Conservation (phyloP, 2,113 vertebrate species). For the Blennius ocellaris region DNA sequence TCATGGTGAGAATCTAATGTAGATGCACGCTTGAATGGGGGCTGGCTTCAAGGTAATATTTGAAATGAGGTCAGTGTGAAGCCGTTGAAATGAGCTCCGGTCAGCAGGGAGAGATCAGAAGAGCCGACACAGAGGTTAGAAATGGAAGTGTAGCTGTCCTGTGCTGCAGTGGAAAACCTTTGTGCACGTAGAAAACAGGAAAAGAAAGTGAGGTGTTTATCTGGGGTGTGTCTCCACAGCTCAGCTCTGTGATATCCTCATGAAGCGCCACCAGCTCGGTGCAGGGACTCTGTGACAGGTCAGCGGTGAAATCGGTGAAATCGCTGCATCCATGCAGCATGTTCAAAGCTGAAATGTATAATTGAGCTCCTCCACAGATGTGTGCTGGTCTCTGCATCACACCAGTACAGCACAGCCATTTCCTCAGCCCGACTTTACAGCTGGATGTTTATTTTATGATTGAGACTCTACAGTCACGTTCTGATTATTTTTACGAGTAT, state of each 20-base stretch:
- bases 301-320: constrained; percentile 14
- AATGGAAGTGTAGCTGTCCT: not conserved
- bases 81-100: not conserved
- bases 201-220: not conserved
- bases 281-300: constrained; percentile 23
- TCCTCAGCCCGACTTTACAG: constrained; percentile 7
- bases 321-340: not conserved
- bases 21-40: no score
- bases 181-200: not conserved
- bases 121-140: not conserved
- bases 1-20: no score
- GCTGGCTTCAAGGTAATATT: no score
- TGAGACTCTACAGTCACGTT: constrained; percentile 11
- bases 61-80: not conserved
- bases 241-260: not conserved
- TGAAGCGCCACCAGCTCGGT: not conserved
- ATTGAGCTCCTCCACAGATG: not conserved
- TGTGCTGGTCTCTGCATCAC: not conserved
- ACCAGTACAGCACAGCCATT: constrained; percentile 3
- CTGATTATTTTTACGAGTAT: constrained; percentile 11
- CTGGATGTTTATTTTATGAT: constrained; percentile 7
- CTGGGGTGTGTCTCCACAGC: not conserved
- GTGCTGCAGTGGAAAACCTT: not conserved
- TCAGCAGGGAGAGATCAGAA: not conserved
- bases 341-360: constrained; percentile 1